Evolutionary conservation across 2,888 invertebrate species (phyloP).

Genomic region (Latrodectus elegans): DNA sequence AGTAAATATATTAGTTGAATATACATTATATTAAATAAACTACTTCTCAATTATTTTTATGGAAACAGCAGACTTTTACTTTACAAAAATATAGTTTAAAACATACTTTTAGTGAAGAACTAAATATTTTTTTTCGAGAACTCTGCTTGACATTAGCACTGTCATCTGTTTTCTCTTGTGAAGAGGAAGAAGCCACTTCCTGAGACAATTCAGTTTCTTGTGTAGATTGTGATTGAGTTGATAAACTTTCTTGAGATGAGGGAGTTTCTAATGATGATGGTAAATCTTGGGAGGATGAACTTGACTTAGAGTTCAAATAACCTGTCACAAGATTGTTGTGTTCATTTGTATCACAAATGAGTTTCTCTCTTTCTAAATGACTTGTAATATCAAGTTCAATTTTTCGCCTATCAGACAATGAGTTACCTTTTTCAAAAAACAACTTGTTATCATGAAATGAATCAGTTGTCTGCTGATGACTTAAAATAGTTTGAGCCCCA

Average conservation of each 20-base stretch:
- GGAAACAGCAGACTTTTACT: too few relatives aligned
- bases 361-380: neutral
- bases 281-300: constrained; percentile 22
- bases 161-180: constrained; percentile 38
- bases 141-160: constrained; percentile 27
- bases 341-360: neutral
- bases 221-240: neutral
- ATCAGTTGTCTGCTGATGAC: neutral
- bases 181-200: constrained; percentile 29
- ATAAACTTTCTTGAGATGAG: neutral
- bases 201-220: constrained; percentile 14
- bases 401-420: neutral
- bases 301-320: constrained; percentile 3
- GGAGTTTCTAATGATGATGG: neutral
- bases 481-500: constrained; percentile 19
- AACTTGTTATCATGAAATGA: constrained; percentile 1
- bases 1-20: neutral
- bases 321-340: constrained; percentile 10
- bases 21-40: neutral
- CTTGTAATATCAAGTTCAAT: constrained; percentile 1
- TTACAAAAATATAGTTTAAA: neutral
- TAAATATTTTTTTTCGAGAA: constrained; percentile 69
- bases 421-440: neutral
- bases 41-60: too few relatives aligned
- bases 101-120: constrained; percentile 70